A percentile compares a stretch with the other conserved stretches of the same genome.
phyloP scores from a whole-genome alignment of 2,888 invertebrate genomes.

The Sphaeridia pumilis region DNA sequence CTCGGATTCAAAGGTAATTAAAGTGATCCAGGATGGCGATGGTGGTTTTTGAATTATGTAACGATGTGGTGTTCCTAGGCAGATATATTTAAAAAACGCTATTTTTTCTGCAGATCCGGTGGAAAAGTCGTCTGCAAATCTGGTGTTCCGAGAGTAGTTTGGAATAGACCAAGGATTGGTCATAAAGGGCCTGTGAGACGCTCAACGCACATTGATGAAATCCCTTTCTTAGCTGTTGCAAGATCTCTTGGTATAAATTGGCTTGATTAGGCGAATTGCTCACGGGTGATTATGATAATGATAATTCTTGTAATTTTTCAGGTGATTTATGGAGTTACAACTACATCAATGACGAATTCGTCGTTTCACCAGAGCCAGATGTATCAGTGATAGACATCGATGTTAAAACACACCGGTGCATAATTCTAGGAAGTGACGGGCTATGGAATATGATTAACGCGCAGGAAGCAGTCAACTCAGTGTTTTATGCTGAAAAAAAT shows the following conservation, averaged over 20 bases:
- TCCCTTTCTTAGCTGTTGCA: conserved; percentile 92
- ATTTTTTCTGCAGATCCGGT: conserved; percentile 25
- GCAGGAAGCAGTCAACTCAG: conserved; percentile 68
- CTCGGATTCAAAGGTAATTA: conserved; percentile 15
- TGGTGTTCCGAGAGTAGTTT: conserved; percentile 91
- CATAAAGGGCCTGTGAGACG: conserved; percentile 77
- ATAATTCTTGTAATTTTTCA: conserved; percentile 36
- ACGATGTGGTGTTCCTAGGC: too few relatives aligned
- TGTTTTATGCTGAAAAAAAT: conserved; percentile 66
- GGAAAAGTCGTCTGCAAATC: conserved; percentile 51
- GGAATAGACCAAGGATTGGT: conserved; percentile 82
- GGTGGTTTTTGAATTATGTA: too few relatives aligned
- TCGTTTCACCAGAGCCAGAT: conserved; percentile 97
- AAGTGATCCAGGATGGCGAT: background rate
- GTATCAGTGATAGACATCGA: conserved; percentile 74
- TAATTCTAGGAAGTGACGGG: conserved; percentile 93
- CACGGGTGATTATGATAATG: background rate
- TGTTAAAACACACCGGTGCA: conserved; percentile 59
- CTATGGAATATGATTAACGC: conserved; percentile 90
- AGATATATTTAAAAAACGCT: background rate
- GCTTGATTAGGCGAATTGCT: background rate
- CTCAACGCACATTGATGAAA: conserved; percentile 81
- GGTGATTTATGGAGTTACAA: conserved; percentile 98
- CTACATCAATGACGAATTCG: conserved; percentile 74
- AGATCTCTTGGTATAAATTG: conserved; percentile 60